These are phyloP conservation scores for Coreoperca whiteheadi DNA, from an alignment of 2,113 vertebrate genomes.

Conservation along the genomic window DNA sequence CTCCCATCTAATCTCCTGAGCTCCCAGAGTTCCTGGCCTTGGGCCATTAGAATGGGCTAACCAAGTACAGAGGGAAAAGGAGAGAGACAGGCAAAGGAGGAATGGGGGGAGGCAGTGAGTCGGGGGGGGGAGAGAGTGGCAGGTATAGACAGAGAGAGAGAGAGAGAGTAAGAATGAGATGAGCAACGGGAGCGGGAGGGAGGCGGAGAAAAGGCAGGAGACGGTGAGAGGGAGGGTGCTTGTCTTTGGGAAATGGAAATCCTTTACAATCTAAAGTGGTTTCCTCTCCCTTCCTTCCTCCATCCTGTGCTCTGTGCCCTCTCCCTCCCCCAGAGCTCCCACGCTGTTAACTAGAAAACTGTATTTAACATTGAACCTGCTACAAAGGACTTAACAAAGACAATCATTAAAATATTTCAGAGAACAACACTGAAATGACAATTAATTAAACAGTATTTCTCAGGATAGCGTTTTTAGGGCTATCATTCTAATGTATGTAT, in stretches of 20 bases:
- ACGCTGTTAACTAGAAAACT: constrained; percentile 69
- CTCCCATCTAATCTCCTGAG: constrained; percentile 72
- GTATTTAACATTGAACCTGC: constrained; percentile 56
- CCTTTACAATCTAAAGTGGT: constrained; percentile 90
- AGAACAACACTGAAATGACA: constrained; percentile 1
- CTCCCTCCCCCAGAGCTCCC: constrained; percentile 62
- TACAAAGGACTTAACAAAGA: constrained; percentile 42
- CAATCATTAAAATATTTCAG: constrained; percentile 7
- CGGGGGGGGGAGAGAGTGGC: not conserved
- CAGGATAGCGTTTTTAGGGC: not conserved
- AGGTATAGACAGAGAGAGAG: constrained; percentile 21
- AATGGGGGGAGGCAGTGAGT: constrained; percentile 15
- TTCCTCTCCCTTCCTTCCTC: constrained; percentile 87
- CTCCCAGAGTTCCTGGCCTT: constrained; percentile 69
- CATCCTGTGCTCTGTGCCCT: constrained; percentile 71
- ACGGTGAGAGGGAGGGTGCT: constrained; percentile 74
- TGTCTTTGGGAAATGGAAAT: constrained; percentile 91
- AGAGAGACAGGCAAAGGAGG: constrained; percentile 18
- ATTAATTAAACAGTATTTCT: constrained; percentile 5
- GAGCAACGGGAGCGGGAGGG: constrained; percentile 24
- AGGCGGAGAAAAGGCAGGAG: constrained; percentile 30
- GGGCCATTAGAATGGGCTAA: constrained; percentile 67
- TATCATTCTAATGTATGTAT: not conserved
- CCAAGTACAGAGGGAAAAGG: constrained; percentile 48
- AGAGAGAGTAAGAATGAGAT: constrained; percentile 28